Evolutionary conservation across 2,113 vertebrate species (phyloP), one percentile per base, ranked within the genome.

Genomic region (Bolborhynchus lineola): DNA sequence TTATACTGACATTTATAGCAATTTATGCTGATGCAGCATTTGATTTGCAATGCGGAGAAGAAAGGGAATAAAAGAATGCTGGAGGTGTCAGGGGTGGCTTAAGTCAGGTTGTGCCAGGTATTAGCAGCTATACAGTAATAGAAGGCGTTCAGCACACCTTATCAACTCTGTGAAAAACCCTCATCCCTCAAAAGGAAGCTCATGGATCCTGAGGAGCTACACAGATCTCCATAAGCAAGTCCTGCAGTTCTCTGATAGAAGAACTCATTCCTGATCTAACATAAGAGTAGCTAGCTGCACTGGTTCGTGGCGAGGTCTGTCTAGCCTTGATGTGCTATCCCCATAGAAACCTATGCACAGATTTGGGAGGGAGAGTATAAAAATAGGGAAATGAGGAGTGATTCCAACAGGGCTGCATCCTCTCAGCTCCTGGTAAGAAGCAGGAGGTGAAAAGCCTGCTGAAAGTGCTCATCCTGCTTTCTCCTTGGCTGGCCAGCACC

Each of bases 241-340:
- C 28, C 53, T 35, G 53, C 33, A 16, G 88, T 16, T 37, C 72
- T 67, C 44, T 49, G 39, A 25, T 42, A 19, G 9, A 39, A 44
- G 20, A 62, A 50, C 44, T 59, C 20, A 3, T 28, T 79, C 35
- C 83, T 57, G 20, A 21, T 50, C 49, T 63, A 4, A 6, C 10
- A 13, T 69, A 28, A 23, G 63, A 57, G 14, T n/a, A 67, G 60
- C 67, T 72, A 59, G 57, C 33, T n/a, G 85, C 33, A 4, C 42
- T 18, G 35, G 35, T 31, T 72, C 41, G 15, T 1, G 2, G 29
- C 2, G 13, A 41, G 21, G 17, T 41, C 65, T 4, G 0, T 33
- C 41, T 26, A 72, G 77, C 29, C 15, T 49, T 77, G 28, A 20
- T 28, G 19, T 35, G 14, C 52, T 68, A 26, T 42, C 52, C 47